Evolutionary conservation across 2,797 vertebrate genomes (phyloP).

Genomic region (Antrozous pallidus): DNA sequence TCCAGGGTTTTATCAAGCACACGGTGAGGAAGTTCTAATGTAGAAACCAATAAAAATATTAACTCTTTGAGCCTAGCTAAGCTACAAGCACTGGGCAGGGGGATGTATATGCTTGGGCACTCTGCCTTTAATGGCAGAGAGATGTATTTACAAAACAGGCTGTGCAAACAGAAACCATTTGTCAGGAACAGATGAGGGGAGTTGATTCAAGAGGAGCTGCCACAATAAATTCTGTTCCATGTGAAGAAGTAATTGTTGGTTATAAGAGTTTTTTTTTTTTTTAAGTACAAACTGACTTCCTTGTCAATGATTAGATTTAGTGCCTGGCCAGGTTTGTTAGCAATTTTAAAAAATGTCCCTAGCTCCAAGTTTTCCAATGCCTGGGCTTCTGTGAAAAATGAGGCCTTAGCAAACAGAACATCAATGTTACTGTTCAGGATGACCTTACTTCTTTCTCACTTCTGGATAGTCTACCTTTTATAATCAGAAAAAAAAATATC

Average conservation of each 20-base stretch:
- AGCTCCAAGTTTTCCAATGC: constrained; percentile 32
- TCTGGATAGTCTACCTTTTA: neutral
- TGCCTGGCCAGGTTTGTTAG: constrained; percentile 8
- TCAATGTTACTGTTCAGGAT: neutral
- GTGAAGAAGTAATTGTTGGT: constrained; percentile 22
- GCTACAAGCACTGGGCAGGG: neutral
- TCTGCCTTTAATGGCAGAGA: constrained; percentile 37
- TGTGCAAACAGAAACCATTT: constrained; percentile 72
- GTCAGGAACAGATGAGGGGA: constrained; percentile 68
- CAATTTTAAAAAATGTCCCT: neutral
- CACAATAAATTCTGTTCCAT: constrained; percentile 62
- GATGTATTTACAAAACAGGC: constrained; percentile 68
- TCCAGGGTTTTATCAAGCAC: constrained; percentile 67
- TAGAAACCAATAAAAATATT: constrained; percentile 68
- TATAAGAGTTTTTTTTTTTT: neutral
- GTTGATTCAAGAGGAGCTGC: constrained; percentile 61
- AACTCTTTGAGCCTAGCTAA: constrained; percentile 48
- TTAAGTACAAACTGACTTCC: constrained; percentile 33
- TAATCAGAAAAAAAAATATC: neutral
- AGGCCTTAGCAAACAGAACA: neutral
- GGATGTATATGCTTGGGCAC: constrained; percentile 13
- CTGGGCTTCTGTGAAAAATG: neutral
- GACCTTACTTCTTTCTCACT: neutral
- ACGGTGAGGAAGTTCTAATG: constrained; percentile 62
- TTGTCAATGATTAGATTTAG: constrained; percentile 32